These are phyloP conservation scores for Actenoides lindsayi DNA, from an alignment of 2,113 vertebrate genomes.

Conservation along the genomic window DNA sequence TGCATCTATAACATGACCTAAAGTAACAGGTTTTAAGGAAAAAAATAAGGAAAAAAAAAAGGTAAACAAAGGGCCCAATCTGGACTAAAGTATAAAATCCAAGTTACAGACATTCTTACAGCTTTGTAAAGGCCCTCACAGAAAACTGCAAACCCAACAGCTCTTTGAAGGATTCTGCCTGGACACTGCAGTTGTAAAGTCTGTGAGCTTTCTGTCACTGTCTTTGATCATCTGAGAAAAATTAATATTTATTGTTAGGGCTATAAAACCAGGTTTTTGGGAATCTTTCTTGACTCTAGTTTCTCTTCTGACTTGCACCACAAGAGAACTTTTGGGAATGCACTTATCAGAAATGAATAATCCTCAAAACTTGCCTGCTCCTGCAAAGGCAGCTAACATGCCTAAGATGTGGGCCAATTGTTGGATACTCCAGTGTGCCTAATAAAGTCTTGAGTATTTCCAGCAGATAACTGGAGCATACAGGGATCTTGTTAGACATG, in stretches of 20 bases:
- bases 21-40: neutral
- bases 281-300: neutral
- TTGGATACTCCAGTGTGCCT: neutral
- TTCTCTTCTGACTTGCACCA: neutral
- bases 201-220: neutral
- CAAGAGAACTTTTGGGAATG: neutral
- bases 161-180: neutral
- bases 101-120: neutral
- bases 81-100: neutral
- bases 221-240: neutral
- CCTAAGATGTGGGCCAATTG: neutral
- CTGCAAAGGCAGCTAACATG: neutral
- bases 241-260: neutral
- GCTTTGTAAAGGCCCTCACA: neutral
- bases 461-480: neutral
- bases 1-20: neutral
- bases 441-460: neutral
- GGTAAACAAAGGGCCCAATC: neutral
- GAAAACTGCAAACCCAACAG: neutral
- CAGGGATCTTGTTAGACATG: neutral
- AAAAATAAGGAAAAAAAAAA: neutral
- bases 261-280: neutral
- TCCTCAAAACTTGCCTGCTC: neutral
- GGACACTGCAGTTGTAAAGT: neutral
- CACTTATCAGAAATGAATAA: neutral